Evolutionary conservation across 2,888 invertebrate species (phyloP).

Genomic region (Idaea biselata): DNA sequence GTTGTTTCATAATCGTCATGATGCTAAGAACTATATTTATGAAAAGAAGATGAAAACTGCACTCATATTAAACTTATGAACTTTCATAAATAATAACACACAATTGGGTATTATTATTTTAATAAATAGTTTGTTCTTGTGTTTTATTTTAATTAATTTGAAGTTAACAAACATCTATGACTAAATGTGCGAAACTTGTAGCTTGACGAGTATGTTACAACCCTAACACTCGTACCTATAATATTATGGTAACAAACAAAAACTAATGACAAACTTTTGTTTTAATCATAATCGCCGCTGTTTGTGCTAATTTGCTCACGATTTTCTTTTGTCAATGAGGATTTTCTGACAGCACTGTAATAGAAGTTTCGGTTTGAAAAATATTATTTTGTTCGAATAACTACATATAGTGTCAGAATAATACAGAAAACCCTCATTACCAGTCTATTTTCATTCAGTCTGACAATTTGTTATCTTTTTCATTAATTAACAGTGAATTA

Average conservation of each 20-base stretch:
- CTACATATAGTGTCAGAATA: no score
- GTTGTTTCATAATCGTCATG: not conserved
- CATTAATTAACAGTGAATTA: conserved; percentile 7
- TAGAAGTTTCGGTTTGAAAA: no score
- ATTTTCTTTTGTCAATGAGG: not conserved
- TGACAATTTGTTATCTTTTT: not conserved
- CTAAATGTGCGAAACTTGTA: not conserved
- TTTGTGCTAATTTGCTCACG: not conserved
- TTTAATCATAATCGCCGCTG: not conserved
- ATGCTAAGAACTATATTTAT: not conserved
- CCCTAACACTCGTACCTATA: not conserved
- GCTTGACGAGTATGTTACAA: not conserved
- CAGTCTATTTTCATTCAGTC: not conserved
- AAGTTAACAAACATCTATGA: not conserved
- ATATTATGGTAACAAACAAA: not conserved
- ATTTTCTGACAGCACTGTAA: not conserved
- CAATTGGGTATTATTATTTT: no score
- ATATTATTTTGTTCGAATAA: no score
- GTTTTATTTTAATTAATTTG: no score
- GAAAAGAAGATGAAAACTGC: not conserved
- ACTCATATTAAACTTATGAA: not conserved
- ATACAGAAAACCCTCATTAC: not conserved
- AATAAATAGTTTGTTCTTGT: no score
- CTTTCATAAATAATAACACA: not conserved
- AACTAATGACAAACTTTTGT: not conserved